A percentile compares a stretch with the other conserved stretches of the same genome.
phyloP scores from a whole-genome alignment of 2,888 invertebrate genomes.

The Drosophila phalerata region DNA sequence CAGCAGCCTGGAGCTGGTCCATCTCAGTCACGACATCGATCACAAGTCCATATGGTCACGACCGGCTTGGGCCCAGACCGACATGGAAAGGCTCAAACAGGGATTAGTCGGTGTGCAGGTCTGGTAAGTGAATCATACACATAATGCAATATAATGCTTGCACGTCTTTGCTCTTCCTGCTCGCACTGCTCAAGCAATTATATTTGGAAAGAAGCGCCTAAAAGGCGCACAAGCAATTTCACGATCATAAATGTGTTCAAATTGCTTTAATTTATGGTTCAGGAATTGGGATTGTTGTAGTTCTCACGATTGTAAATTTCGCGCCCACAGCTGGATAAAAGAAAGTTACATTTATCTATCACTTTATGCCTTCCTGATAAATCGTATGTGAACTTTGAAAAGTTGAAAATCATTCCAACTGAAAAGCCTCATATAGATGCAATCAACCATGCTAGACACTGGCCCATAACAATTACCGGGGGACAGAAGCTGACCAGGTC shows the following conservation, averaged over 20 bases:
- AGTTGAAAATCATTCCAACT: slow-evolving; percentile 46
- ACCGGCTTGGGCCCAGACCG: slow-evolving; percentile 96
- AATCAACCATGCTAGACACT: slow-evolving; percentile 43
- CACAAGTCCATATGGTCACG: slow-evolving; percentile 92
- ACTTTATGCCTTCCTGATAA: neutral
- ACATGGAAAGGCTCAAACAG: slow-evolving; percentile 92
- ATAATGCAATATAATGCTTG: too few relatives aligned
- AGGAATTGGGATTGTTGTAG: too few relatives aligned
- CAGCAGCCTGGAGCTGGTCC: slow-evolving; percentile 88
- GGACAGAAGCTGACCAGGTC: slow-evolving; percentile 35
- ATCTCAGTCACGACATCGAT: slow-evolving; percentile 83
- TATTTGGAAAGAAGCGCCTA: too few relatives aligned
- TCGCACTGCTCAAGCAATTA: too few relatives aligned
- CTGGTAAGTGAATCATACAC: too few relatives aligned
- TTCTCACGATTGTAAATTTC: too few relatives aligned
- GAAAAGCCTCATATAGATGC: slow-evolving; percentile 52
- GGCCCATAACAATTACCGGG: slow-evolving; percentile 49
- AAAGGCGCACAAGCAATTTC: too few relatives aligned
- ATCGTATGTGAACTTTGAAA: slow-evolving; percentile 4
- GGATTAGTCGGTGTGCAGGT: slow-evolving; percentile 96
- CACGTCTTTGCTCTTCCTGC: too few relatives aligned
- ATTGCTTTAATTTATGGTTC: too few relatives aligned
- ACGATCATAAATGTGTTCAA: too few relatives aligned
- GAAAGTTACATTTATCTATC: too few relatives aligned
- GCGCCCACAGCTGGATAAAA: too few relatives aligned